phyloP scores from a whole-genome alignment of 1,140 invertebrate genomes.

The Procambarus clarkii region DNA sequence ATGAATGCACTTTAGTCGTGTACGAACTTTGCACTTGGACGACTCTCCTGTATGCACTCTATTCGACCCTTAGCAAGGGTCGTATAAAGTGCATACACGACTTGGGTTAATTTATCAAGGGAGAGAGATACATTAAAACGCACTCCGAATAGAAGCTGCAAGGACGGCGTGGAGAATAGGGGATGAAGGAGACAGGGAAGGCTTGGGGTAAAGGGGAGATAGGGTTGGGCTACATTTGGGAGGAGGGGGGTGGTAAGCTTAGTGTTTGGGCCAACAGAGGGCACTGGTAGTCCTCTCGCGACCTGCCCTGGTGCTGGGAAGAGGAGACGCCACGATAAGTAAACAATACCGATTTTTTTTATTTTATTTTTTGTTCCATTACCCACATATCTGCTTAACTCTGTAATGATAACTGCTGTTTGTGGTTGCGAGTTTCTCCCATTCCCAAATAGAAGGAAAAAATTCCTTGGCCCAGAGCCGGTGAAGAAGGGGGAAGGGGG shows the following conservation, averaged over 20 bases:
- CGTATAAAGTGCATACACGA: background rate
- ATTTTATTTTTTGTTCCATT: background rate
- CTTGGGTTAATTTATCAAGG: background rate
- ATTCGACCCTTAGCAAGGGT: background rate
- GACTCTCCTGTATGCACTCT: too few relatives aligned
- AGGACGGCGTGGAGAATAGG: background rate
- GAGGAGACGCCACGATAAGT: slow-evolving; percentile 32
- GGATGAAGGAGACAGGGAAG: background rate
- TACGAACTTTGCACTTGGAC: too few relatives aligned
- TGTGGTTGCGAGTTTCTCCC: background rate
- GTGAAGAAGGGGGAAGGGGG: too few relatives aligned
- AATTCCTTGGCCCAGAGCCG: background rate
- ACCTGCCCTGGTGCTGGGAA: slow-evolving; percentile 1
- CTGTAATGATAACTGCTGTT: background rate
- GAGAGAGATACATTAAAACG: background rate
- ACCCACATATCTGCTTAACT: background rate
- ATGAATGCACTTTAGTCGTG: too few relatives aligned
- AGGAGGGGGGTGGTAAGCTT: background rate
- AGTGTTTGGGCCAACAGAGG: slow-evolving; percentile 18
- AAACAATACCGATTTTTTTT: slow-evolving; percentile 6
- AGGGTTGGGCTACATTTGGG: background rate
- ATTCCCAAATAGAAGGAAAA: background rate
- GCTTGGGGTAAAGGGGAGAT: background rate
- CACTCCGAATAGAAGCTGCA: background rate
- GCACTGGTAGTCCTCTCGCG: slow-evolving; percentile 26